Percentiles rank a stretch among this genome's conserved stretches.
These are phyloP conservation scores for Cnemophilus loriae DNA, from an alignment of 2,113 vertebrate species.

Conservation along the genomic window DNA sequence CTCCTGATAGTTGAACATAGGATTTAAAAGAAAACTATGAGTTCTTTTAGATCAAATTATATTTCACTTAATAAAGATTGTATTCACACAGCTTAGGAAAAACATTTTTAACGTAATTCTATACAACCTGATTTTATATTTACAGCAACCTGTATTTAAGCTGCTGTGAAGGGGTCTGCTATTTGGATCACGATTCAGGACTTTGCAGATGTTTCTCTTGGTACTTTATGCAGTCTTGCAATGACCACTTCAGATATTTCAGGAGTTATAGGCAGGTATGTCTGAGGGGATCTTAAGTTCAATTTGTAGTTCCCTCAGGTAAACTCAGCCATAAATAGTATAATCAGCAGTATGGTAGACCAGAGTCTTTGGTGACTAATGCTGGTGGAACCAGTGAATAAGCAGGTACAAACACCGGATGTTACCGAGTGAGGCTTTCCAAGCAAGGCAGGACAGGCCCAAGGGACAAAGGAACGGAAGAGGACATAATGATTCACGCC, in stretches of 20 bases:
- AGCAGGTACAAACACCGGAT: fast-evolving
- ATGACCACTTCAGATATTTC: not conserved
- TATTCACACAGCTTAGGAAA: not conserved
- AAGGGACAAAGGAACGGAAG: not conserved
- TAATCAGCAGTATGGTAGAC: not conserved
- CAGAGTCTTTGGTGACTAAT: not conserved
- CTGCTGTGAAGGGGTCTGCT: not conserved
- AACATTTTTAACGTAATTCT: not conserved
- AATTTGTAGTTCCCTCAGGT: not conserved
- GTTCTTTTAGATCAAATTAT: not conserved
- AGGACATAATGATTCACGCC: not conserved
- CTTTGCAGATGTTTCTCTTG: not conserved
- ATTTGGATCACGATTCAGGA: not conserved
- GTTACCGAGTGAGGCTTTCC: fast-evolving
- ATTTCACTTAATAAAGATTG: not conserved
- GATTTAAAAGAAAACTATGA: not conserved
- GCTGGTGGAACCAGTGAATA: not conserved
- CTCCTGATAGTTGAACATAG: not conserved
- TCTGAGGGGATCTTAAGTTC: not conserved
- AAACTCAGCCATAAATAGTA: not conserved
- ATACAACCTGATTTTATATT: not conserved
- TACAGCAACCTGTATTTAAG: not conserved
- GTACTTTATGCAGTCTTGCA: not conserved
- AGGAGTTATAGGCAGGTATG: not conserved
- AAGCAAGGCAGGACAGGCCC: not conserved